phyloP scores from a whole-genome alignment of 2,113 vertebrate genomes.

The Phoenicopterus ruber region DNA sequence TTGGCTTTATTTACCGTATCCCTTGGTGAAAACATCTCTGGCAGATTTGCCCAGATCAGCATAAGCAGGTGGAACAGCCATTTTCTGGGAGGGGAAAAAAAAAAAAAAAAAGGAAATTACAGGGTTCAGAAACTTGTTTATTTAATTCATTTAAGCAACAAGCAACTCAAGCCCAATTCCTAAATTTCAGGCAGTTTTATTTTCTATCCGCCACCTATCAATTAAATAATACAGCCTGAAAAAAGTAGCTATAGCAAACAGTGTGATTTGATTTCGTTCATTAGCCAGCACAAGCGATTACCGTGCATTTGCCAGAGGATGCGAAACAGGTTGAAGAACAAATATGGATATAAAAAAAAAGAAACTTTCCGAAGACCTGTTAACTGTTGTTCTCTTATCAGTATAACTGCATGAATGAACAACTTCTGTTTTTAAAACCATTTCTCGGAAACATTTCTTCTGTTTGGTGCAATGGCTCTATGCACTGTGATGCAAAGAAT shows the following conservation, averaged over 20 bases:
- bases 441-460: background rate
- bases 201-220: background rate
- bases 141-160: background rate
- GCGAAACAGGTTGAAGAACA: background rate
- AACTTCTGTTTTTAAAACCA: background rate
- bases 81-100: constrained; percentile 73
- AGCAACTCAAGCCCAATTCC: background rate
- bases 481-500: background rate
- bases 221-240: background rate
- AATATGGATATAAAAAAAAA: background rate
- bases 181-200: background rate
- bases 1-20: constrained; percentile 84
- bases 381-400: background rate
- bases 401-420: background rate
- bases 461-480: background rate
- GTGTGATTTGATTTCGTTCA: background rate
- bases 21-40: constrained; percentile 94
- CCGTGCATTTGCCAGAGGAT: background rate
- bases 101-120: background rate
- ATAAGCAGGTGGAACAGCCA: constrained; percentile 93
- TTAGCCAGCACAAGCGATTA: background rate
- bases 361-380: background rate
- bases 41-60: constrained; percentile 93
- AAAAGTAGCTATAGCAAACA: background rate
- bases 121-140: background rate